Evolutionary conservation across 2,113 vertebrate species (phyloP).

Genomic region (Gallinago undulata): DNA sequence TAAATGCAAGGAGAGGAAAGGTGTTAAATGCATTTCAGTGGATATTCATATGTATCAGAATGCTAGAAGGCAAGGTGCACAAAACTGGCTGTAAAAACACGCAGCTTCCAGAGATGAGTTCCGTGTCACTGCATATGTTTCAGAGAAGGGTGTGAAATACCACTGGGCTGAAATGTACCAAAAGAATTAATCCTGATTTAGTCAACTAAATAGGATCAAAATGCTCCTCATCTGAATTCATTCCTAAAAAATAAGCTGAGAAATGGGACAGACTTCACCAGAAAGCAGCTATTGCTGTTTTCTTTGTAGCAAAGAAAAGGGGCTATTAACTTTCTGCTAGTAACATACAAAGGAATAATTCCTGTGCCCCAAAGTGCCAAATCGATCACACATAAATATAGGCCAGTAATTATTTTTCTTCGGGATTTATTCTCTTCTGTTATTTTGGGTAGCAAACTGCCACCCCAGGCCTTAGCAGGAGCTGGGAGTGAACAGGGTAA

Average conservation of each 20-base stretch:
- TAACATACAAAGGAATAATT: not conserved
- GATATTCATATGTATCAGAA: not conserved
- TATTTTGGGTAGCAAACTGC: not conserved
- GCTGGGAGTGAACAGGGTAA: not conserved
- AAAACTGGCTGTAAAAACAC: not conserved
- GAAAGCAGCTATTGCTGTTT: not conserved
- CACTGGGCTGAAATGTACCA: not conserved
- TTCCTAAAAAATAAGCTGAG: not conserved
- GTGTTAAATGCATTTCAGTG: not conserved
- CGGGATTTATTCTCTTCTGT: not conserved
- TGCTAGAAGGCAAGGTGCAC: not conserved
- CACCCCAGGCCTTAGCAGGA: not conserved
- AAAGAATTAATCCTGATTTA: not conserved
- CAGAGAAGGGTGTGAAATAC: not conserved
- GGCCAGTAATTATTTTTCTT: not conserved
- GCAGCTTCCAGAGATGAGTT: not conserved
- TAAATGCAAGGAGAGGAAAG: not conserved
- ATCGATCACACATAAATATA: not conserved
- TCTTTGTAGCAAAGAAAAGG: not conserved
- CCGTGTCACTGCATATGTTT: not conserved
- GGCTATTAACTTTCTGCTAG: conserved; percentile 12
- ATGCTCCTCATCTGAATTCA: not conserved
- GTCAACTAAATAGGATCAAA: not conserved
- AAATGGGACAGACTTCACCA: not conserved
- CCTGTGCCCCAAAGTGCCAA: not conserved